Percentiles rank a stretch among this genome's conserved stretches.
Conservation (phyloP, 2,888 invertebrate species). For the Teleogryllus oceanicus region DNA sequence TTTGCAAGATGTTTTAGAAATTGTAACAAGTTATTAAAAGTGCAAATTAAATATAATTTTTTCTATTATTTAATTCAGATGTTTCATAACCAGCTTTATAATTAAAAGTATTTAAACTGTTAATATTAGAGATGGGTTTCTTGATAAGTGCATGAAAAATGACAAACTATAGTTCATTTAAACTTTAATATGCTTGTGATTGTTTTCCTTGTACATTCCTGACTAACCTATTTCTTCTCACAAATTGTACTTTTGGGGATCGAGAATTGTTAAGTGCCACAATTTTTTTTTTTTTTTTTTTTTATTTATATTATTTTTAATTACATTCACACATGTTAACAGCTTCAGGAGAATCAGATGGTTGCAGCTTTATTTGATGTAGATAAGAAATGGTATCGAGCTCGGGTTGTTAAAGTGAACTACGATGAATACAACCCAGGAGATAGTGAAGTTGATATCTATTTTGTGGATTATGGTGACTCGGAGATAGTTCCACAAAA, state of each 20-base stretch:
- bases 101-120: no score
- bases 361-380: slow-evolving; percentile 80
- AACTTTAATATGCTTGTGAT: not conserved
- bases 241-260: not conserved
- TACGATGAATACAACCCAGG: slow-evolving; percentile 60
- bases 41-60: slow-evolving; percentile 25
- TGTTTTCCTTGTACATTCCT: not conserved
- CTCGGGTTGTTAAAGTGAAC: slow-evolving; percentile 63
- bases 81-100: no score
- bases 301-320: not conserved
- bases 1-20: no score
- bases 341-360: slow-evolving; percentile 69
- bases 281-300: slow-evolving; percentile 31
- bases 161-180: no score
- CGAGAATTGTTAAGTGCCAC: not conserved
- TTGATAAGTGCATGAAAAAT: no score
- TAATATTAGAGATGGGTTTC: no score
- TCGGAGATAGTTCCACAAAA: slow-evolving; percentile 63
- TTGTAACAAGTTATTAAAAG: no score
- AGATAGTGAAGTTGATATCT: slow-evolving; percentile 64
- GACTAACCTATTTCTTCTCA: no score
- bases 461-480: slow-evolving; percentile 87
- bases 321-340: slow-evolving; percentile 38
- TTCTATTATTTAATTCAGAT: not conserved
- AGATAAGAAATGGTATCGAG: slow-evolving; percentile 80